These are phyloP conservation scores for Drosophila dunni DNA, from an alignment of 1,140 invertebrate species.

Conservation along the genomic window DNA sequence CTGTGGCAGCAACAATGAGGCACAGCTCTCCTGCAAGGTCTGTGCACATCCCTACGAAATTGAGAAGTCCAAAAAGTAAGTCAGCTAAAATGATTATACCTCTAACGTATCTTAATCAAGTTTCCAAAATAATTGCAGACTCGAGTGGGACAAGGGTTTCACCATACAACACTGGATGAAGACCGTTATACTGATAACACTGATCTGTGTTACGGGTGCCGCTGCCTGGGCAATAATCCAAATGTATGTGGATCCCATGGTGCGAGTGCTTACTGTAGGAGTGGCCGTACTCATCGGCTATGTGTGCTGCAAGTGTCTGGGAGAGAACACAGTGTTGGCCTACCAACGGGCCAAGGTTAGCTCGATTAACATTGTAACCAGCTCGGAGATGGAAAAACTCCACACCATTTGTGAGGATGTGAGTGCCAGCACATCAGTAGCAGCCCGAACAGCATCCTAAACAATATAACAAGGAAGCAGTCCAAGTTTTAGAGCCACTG, in stretches of 20 bases:
- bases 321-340: conserved; percentile 93
- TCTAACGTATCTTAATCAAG: background rate
- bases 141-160: conserved; percentile 92
- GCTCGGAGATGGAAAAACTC: conserved; percentile 79
- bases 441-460: conserved; percentile 58
- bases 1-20: conserved; percentile 85
- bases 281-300: conserved; percentile 92
- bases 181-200: conserved; percentile 88
- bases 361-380: conserved; percentile 91
- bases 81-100: background rate
- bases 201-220: conserved; percentile 90
- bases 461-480: background rate
- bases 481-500: background rate
- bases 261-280: conserved; percentile 92
- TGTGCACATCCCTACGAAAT: conserved; percentile 91
- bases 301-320: conserved; percentile 92
- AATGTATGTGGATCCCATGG: conserved; percentile 90
- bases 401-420: conserved; percentile 83
- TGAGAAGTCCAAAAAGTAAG: conserved; percentile 88
- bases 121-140: conserved; percentile 78
- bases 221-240: conserved; percentile 93
- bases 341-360: conserved; percentile 95
- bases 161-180: conserved; percentile 92
- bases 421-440: conserved; percentile 65
- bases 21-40: conserved; percentile 91